A percentile compares a stretch with the other conserved stretches of the same genome.
These are phyloP conservation scores for Puntigrus tetrazona DNA, from an alignment of 2,113 vertebrate species.

Conservation along the genomic window DNA sequence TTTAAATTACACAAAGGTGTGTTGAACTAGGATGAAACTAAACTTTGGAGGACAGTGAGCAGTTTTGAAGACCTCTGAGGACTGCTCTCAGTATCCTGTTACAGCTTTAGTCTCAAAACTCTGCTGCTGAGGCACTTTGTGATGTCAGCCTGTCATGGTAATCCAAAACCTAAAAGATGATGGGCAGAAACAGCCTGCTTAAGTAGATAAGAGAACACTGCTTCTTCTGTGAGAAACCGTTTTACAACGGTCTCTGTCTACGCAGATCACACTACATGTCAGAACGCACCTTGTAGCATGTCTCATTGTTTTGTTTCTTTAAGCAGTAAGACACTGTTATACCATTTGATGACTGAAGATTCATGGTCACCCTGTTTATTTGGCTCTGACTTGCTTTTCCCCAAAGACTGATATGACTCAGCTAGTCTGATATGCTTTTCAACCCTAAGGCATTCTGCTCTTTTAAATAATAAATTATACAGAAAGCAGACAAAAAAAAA, in stretches of 20 bases:
- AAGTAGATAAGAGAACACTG: not conserved
- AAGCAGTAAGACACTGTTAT: not conserved
- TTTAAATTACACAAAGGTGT: not conserved
- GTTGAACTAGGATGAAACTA: not conserved
- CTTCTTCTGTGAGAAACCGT: not conserved
- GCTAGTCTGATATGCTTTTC: conserved; percentile 12
- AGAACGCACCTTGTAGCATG: not conserved
- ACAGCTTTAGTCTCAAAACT: not conserved
- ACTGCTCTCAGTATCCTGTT: conserved; percentile 2
- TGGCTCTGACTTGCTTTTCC: conserved; percentile 1
- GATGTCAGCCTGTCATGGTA: conserved; percentile 28
- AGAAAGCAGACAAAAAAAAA: not conserved
- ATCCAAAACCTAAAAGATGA: conserved; percentile 18
- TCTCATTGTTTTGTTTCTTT: not conserved
- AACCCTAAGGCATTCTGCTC: not conserved
- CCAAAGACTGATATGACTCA: conserved; percentile 11
- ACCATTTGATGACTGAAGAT: not conserved
- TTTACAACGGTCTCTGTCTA: not conserved
- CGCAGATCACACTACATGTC: not conserved
- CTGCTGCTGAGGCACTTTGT: not conserved
- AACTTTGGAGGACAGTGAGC: not conserved
- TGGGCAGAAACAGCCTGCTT: not conserved
- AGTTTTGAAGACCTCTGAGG: not conserved
- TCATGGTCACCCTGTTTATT: conserved; percentile 16
- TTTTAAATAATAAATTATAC: not conserved